phyloP scores from a whole-genome alignment of 2,113 vertebrate genomes.

The Pangasianodon hypophthalmus region DNA sequence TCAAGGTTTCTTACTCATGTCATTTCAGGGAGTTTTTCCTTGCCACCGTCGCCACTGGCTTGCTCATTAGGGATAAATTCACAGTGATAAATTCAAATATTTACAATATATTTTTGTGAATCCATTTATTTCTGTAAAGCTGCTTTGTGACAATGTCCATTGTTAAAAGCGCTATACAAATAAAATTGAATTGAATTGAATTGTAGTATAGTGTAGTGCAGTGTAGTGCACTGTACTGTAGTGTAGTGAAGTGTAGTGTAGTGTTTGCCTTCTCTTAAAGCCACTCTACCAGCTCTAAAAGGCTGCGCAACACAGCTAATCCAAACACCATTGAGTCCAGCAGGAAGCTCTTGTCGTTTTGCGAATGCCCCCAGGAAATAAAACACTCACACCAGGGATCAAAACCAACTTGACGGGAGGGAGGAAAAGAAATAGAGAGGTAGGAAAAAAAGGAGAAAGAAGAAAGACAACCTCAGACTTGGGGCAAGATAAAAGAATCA shows the following conservation, averaged over 20 bases:
- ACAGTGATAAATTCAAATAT: too few species aligned
- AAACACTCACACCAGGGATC: constrained; percentile 16
- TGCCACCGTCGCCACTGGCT: too few species aligned
- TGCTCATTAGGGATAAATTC: too few species aligned
- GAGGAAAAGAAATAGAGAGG: not conserved
- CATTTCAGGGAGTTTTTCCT: too few species aligned
- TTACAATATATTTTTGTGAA: too few species aligned
- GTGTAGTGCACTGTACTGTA: not conserved
- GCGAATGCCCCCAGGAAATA: not conserved
- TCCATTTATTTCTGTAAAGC: too few species aligned
- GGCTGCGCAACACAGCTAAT: not conserved
- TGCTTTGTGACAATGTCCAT: too few species aligned
- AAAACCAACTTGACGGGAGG: not conserved
- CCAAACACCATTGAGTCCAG: constrained; percentile 17
- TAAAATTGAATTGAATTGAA: too few species aligned
- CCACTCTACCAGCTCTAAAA: constrained; percentile 34
- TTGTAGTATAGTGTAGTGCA: not conserved
- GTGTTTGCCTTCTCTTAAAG: not conserved
- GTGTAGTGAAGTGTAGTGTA: not conserved
- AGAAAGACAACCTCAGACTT: constrained; percentile 36
- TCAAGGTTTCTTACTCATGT: too few species aligned
- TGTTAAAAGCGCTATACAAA: too few species aligned
- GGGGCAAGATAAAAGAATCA: not conserved
- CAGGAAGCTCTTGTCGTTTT: not conserved
- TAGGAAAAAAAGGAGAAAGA: constrained; percentile 46